Base-by-base conservation (phyloP, 2,888 invertebrate genomes). In the Agelastica alni region DNA sequence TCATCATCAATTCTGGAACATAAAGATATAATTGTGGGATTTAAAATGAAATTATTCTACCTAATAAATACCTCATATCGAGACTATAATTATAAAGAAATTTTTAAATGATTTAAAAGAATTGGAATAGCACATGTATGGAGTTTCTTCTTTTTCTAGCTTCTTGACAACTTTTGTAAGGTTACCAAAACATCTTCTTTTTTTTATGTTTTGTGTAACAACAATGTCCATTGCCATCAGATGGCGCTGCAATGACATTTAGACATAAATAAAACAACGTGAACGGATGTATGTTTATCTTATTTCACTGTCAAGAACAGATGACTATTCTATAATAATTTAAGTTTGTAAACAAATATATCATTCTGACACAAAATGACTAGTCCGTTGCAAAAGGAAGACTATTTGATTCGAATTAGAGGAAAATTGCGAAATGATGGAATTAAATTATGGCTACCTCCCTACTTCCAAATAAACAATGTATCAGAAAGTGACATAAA, bases 361-460 rank as follows among this genome's bases (percentile, higher is more conserved):
- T 28, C 26, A 48, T 18, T 31, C n/a, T n/a, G 12, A 42, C 13
- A 20, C 7, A 59, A 46, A 41, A 60, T 60, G 60, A 48, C 22
- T 53, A 36, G 44, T 13, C 10, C 42, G 3, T 47, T 59, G 7
- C 66, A 72, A 68, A 72, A 70, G 58, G 87, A 88, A 72, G 85
- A 86, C 74, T 76, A 83, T 62, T 76, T 86, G 10, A 83, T 86
- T 41, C 84, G 83, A 77, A 77, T 89, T 9, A 80, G 88, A 14
- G 83, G 84, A 1, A 84, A 83, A 66, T 75, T 92, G 26, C 87
- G 89, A 62, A 77, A 79, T 49, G 84, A 86, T 52, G 81, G 83
- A 60, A 79, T 91, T 3, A 89, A 89, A 70, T 74, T 92, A 53
- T 92, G 92, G 91, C 79, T 87, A 63, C 78, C 84, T 10, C 91